Evolutionary conservation across 2,888 invertebrate species (phyloP).

Genomic region (Tenthredo mesomela): DNA sequence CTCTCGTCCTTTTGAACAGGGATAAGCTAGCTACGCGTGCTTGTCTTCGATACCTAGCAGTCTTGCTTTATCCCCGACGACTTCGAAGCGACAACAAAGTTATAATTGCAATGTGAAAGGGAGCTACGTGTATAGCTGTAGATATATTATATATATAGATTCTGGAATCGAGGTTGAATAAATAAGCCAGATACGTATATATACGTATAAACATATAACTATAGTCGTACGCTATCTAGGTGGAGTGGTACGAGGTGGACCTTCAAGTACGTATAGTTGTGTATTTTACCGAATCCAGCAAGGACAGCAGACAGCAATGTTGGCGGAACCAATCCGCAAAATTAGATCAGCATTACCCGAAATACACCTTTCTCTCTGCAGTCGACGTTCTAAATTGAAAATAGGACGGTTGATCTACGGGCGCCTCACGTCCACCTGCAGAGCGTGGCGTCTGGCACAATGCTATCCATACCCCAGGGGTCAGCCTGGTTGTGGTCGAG

Average conservation of each 20-base stretch:
- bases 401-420: slow-evolving; percentile 48
- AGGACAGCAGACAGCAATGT: slow-evolving; percentile 30
- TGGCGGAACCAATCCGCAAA: slow-evolving; percentile 38
- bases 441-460: slow-evolving; percentile 23
- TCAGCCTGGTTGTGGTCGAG: slow-evolving; percentile 24
- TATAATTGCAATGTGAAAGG: slow-evolving; percentile 8
- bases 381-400: slow-evolving; percentile 42
- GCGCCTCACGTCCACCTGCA: slow-evolving; percentile 45
- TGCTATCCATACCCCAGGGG: slow-evolving; percentile 39
- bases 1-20: background rate
- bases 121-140: background rate
- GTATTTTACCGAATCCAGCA: background rate
- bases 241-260: background rate
- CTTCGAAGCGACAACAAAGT: background rate
- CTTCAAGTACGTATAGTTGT: background rate
- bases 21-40: background rate
- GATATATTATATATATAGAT: background rate
- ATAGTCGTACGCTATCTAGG: background rate
- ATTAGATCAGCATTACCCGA: slow-evolving; percentile 41
- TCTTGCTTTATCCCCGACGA: background rate
- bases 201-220: too few species aligned
- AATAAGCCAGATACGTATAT: slow-evolving; percentile 19
- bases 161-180: slow-evolving; percentile 18
- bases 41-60: background rate
- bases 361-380: slow-evolving; percentile 34